Evolutionary conservation across 2,888 invertebrate species (phyloP), one percentile per base, ranked within the genome.

Genomic region (Lycia hirtaria): DNA sequence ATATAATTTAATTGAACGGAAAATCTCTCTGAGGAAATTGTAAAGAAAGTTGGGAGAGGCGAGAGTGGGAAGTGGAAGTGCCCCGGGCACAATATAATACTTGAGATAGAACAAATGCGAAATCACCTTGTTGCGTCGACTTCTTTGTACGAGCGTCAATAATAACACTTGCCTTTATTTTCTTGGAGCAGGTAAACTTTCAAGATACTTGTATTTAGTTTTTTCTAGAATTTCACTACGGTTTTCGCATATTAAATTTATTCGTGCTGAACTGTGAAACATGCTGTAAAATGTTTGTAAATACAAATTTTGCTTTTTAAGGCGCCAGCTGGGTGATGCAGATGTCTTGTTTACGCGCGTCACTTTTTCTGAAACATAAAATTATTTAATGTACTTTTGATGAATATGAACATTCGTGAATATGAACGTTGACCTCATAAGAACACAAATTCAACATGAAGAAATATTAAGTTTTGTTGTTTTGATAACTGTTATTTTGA

Each of bases 1-100:
- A 78, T 80, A 76, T 82, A 84, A 85, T 85, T 80, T 80, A 85
- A 86, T 85, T 82, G 85, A 79, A 81, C 71, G 75, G 82, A 81
- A 87, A 85, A 85, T 83, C 77, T 83, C 77, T 75, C 67, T 66
- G 66, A 78, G 80, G 78, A 85, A 83, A 83, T 82, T 81, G 80
- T 80, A 78, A 78, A 82, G 80, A 83, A 86, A 86, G 80, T 84
- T 81, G 73, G 71, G 74, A 76, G 74, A 80, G 80, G 80, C 76
- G 78, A 67, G 74, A 78, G 76, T 78, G 76, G 74, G 75, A 80
- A 83, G 73, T 77, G 74, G 75, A 80, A 83, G 73, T 77, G 84
- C 82, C 81, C 69, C 65, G 77, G 79, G 84, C 82, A 69, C 73
- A 81, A 81, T 83, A 83, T 83, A 81, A 84, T 83, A 85, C 83